A percentile compares a stretch with the other conserved stretches of the same genome.
Evolutionary conservation across 1,140 invertebrate species (phyloP).

Genomic region (Luehdorfia chinensis): DNA sequence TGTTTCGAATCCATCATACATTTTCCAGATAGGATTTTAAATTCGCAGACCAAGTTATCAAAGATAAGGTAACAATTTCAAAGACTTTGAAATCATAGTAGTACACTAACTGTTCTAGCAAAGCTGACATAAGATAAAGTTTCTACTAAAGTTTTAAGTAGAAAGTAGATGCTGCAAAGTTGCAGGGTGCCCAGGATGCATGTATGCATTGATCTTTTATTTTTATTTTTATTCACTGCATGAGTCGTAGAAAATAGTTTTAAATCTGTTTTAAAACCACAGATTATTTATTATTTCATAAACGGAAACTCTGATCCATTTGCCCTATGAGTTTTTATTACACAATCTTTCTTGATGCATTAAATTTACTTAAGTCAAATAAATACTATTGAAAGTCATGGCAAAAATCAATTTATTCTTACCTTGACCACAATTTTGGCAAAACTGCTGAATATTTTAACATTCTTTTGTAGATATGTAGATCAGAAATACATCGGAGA

Average conservation of each 20-base stretch:
- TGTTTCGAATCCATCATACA: too few species aligned
- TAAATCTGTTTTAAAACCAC: too few species aligned
- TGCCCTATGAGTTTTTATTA: too few species aligned
- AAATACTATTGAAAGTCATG: constrained; percentile 7
- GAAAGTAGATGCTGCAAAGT: constrained; percentile 17
- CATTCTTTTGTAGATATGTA: constrained; percentile 3
- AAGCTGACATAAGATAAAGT: constrained; percentile 15
- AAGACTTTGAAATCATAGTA: constrained; percentile 17
- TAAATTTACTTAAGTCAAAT: constrained; percentile 7
- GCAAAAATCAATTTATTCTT: constrained; percentile 9
- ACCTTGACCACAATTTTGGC: constrained; percentile 16
- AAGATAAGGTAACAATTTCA: constrained; percentile 15
- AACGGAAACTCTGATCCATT: too few species aligned
- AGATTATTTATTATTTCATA: too few species aligned
- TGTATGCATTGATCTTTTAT: constrained; percentile 17
- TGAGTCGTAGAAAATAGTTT: too few species aligned
- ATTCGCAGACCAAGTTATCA: constrained; percentile 3
- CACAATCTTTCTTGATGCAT: neutral
- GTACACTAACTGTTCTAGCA: constrained; percentile 15
- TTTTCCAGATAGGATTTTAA: too few species aligned
- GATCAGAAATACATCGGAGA: constrained; percentile 12
- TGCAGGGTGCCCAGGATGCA: constrained; percentile 13
- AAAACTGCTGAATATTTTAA: constrained; percentile 6
- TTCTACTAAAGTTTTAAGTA: constrained; percentile 12
- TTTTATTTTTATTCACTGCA: constrained; percentile 11